Conservation (phyloP, 2,888 invertebrate species). For the Erpobdella octoculata region DNA sequence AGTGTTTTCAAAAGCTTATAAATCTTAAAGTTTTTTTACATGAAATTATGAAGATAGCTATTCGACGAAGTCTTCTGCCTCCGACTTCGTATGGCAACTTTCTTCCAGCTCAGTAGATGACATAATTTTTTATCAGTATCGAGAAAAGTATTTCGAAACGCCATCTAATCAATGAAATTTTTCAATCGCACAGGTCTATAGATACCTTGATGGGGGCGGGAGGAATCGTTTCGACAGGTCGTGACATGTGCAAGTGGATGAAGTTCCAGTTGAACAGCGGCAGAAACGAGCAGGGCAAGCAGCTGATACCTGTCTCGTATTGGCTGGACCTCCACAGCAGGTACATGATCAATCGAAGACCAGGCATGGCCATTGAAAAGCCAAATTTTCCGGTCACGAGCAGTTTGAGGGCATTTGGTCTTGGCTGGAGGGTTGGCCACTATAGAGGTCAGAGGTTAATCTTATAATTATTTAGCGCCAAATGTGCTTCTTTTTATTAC, state of each 20-base stretch:
- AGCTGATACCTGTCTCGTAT: background rate
- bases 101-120: no score
- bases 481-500: no score
- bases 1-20: no score
- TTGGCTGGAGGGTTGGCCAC: background rate
- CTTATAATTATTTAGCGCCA: no score
- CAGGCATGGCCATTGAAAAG: background rate
- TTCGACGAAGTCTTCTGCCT: no score
- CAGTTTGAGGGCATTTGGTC: background rate
- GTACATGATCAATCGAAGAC: background rate
- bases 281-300: background rate
- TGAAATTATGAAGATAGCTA: no score
- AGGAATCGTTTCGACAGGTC: background rate
- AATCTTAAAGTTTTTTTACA: no score
- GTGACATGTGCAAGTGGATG: background rate
- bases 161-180: no score
- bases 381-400: background rate
- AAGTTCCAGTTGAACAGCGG: background rate
- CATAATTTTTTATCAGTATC: no score
- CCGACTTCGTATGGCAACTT: no score
- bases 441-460: background rate
- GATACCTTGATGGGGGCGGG: slow-evolving; percentile 3
- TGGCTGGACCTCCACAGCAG: background rate
- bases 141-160: no score
- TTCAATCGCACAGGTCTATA: background rate